Percentiles rank a stretch among this genome's conserved stretches.
phyloP scores from a whole-genome alignment of 2,888 invertebrate species.

The Drosophila peninsularis region DNA sequence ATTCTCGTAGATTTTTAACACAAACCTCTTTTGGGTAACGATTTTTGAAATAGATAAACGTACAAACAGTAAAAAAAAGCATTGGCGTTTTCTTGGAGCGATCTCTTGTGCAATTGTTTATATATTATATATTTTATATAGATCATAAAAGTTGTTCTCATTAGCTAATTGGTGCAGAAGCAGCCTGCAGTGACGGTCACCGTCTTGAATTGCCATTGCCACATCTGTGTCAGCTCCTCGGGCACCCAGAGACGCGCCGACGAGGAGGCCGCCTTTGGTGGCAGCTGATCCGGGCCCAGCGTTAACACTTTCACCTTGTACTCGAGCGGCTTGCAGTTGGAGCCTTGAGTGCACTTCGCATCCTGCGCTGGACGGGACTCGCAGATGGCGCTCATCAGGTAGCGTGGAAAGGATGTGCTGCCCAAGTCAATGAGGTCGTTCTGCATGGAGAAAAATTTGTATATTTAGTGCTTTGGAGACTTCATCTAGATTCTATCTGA shows the following conservation, averaged over 20 bases:
- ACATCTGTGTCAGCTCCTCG: slow-evolving; percentile 39
- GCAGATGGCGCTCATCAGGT: slow-evolving; percentile 83
- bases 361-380: slow-evolving; percentile 71
- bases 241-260: slow-evolving; percentile 34
- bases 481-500: neutral
- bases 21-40: slow-evolving; percentile 22
- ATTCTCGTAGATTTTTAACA: slow-evolving; percentile 11
- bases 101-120: slow-evolving; percentile 42
- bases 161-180: slow-evolving; percentile 75
- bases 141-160: slow-evolving; percentile 6
- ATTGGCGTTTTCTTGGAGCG: slow-evolving; percentile 41
- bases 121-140: slow-evolving; percentile 15
- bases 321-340: slow-evolving; percentile 82
- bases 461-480: too few relatives aligned
- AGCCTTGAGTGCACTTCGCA: slow-evolving; percentile 81
- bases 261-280: slow-evolving; percentile 19
- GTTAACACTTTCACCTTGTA: slow-evolving; percentile 83
- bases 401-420: slow-evolving; percentile 81
- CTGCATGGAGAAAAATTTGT: slow-evolving; percentile 44
- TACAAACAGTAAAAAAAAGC: slow-evolving; percentile 40
- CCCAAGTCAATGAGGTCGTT: slow-evolving; percentile 82
- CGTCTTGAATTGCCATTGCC: slow-evolving; percentile 82
- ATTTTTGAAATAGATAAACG: neutral
- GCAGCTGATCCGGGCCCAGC: slow-evolving; percentile 47
- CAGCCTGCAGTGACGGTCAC: slow-evolving; percentile 84